These are phyloP conservation scores for Hippocampus comes DNA, from an alignment of 2,113 vertebrate genomes.

Conservation along the genomic window DNA sequence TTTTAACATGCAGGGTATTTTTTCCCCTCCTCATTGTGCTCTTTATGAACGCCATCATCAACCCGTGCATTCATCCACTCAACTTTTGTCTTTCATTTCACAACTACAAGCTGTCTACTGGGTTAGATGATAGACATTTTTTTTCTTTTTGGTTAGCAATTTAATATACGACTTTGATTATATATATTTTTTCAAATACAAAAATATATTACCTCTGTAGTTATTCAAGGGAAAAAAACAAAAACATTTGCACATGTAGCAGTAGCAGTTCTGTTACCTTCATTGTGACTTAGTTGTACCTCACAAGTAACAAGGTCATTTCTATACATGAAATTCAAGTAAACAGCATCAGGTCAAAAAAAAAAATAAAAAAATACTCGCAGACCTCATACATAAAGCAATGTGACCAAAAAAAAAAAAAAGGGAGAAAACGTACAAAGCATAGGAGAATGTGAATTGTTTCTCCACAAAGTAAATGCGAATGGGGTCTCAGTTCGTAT, in stretches of 20 bases:
- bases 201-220: conserved; percentile 77
- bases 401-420: conserved; percentile 33
- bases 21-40: conserved; percentile 52
- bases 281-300: conserved; percentile 68
- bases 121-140: conserved; percentile 31
- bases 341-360: conserved; percentile 65
- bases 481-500: conserved; percentile 32
- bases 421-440: conserved; percentile 29
- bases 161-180: conserved; percentile 56
- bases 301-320: conserved; percentile 67
- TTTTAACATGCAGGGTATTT: conserved; percentile 53
- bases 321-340: conserved; percentile 76
- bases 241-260: conserved; percentile 65
- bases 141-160: conserved; percentile 46
- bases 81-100: conserved; percentile 39
- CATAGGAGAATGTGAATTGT: conserved; percentile 37
- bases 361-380: not conserved
- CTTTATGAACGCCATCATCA: conserved; percentile 23
- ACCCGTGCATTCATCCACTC: conserved; percentile 38
- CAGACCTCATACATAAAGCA: conserved; percentile 64
- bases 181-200: conserved; percentile 63
- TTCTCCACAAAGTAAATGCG: conserved; percentile 15
- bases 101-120: conserved; percentile 51
- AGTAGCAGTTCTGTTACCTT: conserved; percentile 60
- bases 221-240: conserved; percentile 52